Base-by-base conservation (phyloP, 1,140 invertebrate genomes). In the Drosophila orosa region DNA sequence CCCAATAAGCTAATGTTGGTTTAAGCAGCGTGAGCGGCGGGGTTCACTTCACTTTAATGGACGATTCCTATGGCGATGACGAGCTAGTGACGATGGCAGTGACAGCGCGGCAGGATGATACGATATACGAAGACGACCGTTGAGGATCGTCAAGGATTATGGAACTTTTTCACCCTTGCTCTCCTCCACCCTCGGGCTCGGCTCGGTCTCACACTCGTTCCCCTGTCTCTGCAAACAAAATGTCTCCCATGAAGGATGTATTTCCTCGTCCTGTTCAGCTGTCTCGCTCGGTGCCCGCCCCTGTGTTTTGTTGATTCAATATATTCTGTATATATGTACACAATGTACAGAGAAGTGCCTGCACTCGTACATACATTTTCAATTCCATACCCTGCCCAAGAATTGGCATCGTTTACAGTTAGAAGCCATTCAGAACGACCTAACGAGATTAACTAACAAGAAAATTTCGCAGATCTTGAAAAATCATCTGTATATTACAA, bases 1-100 rank as follows among this genome's bases (percentile, higher is more conserved):
- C 76, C 56, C 68, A 79, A 76, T 76, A 74, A 79, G 67, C 78
- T 54, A 80, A 80, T 80, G 74, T 80, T 80, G 71, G 44, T 77
- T 77, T 66, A 55, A 42, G 48, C 61, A 19, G 55, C 31, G 9
- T 12, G 5, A 40, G 40, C 25, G 56, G 55, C 27, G 66, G 58
- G 47, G 56, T 57, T 57, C 31, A 27, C 22, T 33, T 59, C 27
- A 25, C 56, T 45, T 45, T 3, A 45, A 71, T 71, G 68, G 68
- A 44, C 52, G 67, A 71, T 62, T 56, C 25, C 33, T 44, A 37
- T 44, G 33, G 24, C 25, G 22, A 39, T 37, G 59, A 61, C 45
- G 29, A 19, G 24, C 44, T 47, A 47, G 44, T 61, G 55, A 37
- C 17, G 24, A 27, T 66, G 63, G 31, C 25, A 40, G 47, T 52